A percentile compares a stretch with the other conserved stretches of the same genome.
Conservation (phyloP, 2,113 vertebrate genomes). For the Polypterus senegalus region DNA sequence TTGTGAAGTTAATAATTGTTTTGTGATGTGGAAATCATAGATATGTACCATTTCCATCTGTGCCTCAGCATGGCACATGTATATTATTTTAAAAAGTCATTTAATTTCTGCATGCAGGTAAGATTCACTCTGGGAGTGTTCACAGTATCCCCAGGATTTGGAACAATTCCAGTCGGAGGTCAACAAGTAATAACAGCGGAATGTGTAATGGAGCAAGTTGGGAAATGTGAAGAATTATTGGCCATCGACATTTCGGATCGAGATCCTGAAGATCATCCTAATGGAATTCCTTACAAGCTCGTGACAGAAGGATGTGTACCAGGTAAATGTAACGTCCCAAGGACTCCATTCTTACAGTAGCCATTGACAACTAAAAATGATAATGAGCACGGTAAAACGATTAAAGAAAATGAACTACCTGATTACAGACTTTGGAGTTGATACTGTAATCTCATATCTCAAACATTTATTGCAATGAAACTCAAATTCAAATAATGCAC, state of each 20-base stretch:
- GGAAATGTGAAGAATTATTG: constrained; percentile 53
- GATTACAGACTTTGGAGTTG: too few species aligned
- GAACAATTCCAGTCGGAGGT: constrained; percentile 42
- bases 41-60: too few species aligned
- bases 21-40: too few species aligned
- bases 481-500: too few species aligned
- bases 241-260: constrained; percentile 62
- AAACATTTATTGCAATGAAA: too few species aligned
- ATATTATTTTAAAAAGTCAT: too few species aligned
- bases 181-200: constrained; percentile 62
- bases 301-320: constrained; percentile 64
- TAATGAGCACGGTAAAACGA: too few species aligned
- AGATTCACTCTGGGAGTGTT: constrained; percentile 60
- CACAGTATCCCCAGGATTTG: constrained; percentile 57
- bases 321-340: constrained; percentile 41
- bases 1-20: too few species aligned
- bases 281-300: constrained; percentile 58
- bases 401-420: too few species aligned
- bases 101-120: constrained; percentile 31
- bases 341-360: too few species aligned
- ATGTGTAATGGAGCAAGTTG: constrained; percentile 58
- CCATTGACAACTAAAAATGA: too few species aligned
- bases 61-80: not conserved
- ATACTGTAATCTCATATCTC: too few species aligned
- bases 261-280: constrained; percentile 58